phyloP scores from a whole-genome alignment of 2,113 vertebrate genomes.

The Sander lucioperca region DNA sequence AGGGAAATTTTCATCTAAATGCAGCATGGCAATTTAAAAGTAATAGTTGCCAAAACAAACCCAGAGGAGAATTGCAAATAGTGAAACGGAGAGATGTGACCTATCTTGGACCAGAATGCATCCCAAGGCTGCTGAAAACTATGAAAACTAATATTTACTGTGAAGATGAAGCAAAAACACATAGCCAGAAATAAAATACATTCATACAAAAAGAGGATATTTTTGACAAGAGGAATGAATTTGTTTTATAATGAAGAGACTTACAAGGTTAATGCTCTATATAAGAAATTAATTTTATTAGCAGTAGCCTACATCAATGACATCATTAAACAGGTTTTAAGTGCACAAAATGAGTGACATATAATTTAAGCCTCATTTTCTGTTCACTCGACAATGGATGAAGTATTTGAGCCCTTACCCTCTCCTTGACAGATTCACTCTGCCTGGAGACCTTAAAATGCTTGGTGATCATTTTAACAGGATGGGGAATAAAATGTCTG shows the following conservation, averaged over 20 bases:
- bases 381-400: constrained; percentile 1
- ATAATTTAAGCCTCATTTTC: constrained; percentile 17
- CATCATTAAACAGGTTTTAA: background rate
- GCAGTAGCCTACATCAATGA: background rate
- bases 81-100: constrained; percentile 13
- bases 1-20: constrained; percentile 45
- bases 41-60: constrained; percentile 41
- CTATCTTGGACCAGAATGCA: background rate
- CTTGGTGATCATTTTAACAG: constrained; percentile 27
- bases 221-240: background rate
- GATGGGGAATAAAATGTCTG: constrained; percentile 26
- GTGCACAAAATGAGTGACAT: background rate
- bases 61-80: constrained; percentile 5
- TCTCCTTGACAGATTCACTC: constrained; percentile 28
- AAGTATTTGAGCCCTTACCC: constrained; percentile 9
- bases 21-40: constrained; percentile 31
- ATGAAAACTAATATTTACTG: constrained; percentile 2
- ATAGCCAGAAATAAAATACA: background rate
- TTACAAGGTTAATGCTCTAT: background rate
- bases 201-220: background rate
- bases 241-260: background rate
- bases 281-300: background rate
- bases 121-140: constrained; percentile 1
- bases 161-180: background rate
- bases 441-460: constrained; percentile 12